Evolutionary conservation across 2,888 invertebrate species (phyloP).

Genomic region (Macrophya annulata): DNA sequence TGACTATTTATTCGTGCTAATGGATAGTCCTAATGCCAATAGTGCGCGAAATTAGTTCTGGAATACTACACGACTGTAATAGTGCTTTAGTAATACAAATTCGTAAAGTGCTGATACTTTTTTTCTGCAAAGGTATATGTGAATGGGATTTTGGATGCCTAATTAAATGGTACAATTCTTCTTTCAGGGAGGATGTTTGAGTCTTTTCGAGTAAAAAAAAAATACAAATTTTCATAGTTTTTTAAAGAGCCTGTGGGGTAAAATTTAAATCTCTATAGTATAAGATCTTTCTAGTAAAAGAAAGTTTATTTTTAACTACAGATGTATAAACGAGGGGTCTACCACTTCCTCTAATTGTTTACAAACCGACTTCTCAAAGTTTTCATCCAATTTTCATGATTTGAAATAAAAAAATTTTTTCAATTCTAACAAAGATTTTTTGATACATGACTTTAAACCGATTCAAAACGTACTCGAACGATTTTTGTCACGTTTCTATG

Average conservation of each 20-base stretch:
- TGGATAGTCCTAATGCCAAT: no score
- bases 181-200: neutral
- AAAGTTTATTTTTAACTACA: slow-evolving; percentile 4
- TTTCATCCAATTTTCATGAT: neutral
- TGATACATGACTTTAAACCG: neutral
- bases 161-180: no score
- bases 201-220: neutral
- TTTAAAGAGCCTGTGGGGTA: neutral
- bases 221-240: neutral
- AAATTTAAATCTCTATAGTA: neutral
- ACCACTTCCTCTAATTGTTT: slow-evolving; percentile 12
- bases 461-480: neutral
- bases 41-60: no score
- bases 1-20: no score
- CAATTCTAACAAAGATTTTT: no score
- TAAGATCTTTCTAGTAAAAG: neutral
- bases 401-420: neutral
- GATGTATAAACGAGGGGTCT: slow-evolving; percentile 3
- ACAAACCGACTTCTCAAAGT: neutral
- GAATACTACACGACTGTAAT: no score
- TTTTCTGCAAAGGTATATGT: no score
- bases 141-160: no score
- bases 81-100: no score
- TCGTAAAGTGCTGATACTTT: no score
- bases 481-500: neutral